Evolutionary conservation across 2,113 vertebrate genomes (phyloP).

Genomic region (Eira barbara): DNA sequence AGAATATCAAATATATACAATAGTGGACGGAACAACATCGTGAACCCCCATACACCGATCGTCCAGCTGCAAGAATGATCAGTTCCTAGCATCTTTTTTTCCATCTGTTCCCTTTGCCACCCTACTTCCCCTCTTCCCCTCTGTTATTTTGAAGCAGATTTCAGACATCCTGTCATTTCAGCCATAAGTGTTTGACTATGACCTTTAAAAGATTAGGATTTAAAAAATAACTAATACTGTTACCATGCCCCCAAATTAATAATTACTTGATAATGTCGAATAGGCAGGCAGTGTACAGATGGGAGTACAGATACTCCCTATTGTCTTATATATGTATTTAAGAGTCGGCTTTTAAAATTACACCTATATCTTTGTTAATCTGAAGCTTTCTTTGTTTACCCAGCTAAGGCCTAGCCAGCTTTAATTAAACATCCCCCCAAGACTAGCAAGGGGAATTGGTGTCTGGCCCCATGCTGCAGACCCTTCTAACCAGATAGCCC

Average conservation of each 20-base stretch:
- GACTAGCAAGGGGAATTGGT: neutral
- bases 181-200: neutral
- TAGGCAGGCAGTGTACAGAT: neutral
- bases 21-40: neutral
- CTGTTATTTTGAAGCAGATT: neutral
- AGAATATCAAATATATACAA: neutral
- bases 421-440: neutral
- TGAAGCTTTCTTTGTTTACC: neutral
- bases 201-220: neutral
- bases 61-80: neutral
- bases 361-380: neutral
- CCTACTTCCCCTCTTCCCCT: neutral
- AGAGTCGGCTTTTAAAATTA: conserved; percentile 29
- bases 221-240: neutral
- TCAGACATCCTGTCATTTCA: neutral
- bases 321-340: neutral
- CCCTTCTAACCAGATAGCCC: neutral
- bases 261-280: neutral
- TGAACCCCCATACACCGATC: neutral
- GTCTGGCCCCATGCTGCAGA: rapidly evolving
- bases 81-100: neutral
- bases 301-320: neutral
- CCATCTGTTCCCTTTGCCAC: neutral
- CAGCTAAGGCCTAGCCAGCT: neutral
- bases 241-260: neutral